A percentile compares a stretch with the other conserved stretches of the same genome.
Conservation (phyloP, 2,797 vertebrate genomes). For the Nothura maculosa region DNA sequence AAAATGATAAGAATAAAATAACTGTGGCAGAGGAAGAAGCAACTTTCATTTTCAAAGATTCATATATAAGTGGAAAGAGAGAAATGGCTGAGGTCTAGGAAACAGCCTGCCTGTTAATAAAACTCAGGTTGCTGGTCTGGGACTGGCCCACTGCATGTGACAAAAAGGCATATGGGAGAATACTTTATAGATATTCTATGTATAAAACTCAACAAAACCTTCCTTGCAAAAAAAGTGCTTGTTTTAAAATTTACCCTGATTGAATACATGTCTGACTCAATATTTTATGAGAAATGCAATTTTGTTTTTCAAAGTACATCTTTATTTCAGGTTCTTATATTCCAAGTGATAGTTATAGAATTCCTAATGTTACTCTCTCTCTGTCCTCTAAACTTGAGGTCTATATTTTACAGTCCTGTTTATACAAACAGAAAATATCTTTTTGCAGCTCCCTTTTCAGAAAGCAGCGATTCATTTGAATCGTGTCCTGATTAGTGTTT, state of each 20-base stretch:
- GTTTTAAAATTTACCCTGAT: fast-evolving
- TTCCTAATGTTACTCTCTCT: background rate
- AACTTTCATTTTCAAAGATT: constrained; percentile 10
- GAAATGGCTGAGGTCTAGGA: background rate
- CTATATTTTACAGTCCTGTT: background rate
- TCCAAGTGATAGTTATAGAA: background rate
- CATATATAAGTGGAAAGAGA: background rate
- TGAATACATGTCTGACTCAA: background rate
- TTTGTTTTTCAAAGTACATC: fast-evolving
- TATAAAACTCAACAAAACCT: background rate
- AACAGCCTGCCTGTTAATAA: background rate
- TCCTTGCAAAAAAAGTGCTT: background rate
- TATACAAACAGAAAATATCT: background rate
- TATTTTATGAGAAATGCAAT: background rate
- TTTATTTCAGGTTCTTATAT: background rate
- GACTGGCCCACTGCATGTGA: background rate
- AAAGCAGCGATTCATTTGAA: background rate
- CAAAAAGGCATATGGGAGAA: background rate
- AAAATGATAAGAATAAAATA: background rate
- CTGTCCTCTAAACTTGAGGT: background rate
- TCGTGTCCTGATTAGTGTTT: background rate
- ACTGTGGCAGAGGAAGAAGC: background rate
- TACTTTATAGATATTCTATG: background rate
- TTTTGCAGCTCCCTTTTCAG: background rate
- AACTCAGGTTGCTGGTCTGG: background rate